Conservation (phyloP, 1,140 invertebrate genomes). For the Aporrectodea caliginosa region DNA sequence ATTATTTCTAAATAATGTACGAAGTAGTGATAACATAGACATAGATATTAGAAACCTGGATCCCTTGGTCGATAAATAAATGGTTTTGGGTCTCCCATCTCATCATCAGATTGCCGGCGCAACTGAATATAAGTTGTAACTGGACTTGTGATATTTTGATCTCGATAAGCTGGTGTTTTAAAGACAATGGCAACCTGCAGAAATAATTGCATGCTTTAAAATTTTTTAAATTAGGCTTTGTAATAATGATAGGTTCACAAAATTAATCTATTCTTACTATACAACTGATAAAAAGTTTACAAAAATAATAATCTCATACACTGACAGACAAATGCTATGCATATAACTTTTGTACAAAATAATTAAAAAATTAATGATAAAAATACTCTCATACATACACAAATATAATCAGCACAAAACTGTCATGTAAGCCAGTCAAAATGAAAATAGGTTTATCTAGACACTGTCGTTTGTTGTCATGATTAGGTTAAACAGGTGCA, state of each 20-base stretch:
- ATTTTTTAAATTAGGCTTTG: background rate
- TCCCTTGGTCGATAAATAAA: slow-evolving; percentile 77
- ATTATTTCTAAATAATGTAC: background rate
- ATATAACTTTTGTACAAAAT: background rate
- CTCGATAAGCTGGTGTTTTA: slow-evolving; percentile 49
- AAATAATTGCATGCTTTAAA: background rate
- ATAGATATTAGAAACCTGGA: slow-evolving; percentile 65
- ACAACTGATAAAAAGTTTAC: background rate
- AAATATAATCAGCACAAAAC: no score
- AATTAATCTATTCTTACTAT: background rate
- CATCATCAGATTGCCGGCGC: slow-evolving; percentile 75
- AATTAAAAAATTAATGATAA: slow-evolving; percentile 1
- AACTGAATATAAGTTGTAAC: slow-evolving; percentile 79
- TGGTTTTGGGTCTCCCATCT: slow-evolving; percentile 73
- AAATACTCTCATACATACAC: no score
- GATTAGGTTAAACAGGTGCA: background rate
- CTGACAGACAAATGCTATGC: background rate
- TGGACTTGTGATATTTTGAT: slow-evolving; percentile 63
- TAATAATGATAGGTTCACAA: background rate
- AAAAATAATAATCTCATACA: background rate
- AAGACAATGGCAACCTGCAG: slow-evolving; percentile 54
- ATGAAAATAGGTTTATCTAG: background rate
- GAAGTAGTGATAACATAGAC: background rate
- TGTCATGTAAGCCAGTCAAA: no score
- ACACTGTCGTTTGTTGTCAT: background rate